phyloP scores from a whole-genome alignment of 1,140 invertebrate genomes.

The Rhopalosiphum maidis region DNA sequence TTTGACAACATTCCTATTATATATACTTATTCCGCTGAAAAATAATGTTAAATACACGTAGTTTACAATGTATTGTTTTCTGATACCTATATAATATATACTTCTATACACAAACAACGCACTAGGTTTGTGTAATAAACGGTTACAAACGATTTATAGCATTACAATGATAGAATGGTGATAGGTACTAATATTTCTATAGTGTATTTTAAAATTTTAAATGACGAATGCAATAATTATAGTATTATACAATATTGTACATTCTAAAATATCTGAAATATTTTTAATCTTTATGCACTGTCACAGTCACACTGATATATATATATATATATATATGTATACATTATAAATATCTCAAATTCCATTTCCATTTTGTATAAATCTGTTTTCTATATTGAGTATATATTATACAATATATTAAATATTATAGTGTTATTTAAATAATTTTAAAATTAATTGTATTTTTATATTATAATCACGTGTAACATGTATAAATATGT shows the following conservation, averaged over 20 bases:
- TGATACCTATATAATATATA: too few relatives aligned
- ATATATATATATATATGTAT: too few relatives aligned
- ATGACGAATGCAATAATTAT: neutral
- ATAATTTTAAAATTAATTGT: too few relatives aligned
- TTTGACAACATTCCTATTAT: neutral
- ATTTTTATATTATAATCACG: too few relatives aligned
- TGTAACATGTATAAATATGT: too few relatives aligned
- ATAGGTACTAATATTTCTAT: neutral
- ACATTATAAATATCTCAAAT: too few relatives aligned
- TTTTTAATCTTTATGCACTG: neutral
- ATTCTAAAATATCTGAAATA: neutral
- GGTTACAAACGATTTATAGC: neutral
- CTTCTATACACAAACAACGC: too few relatives aligned
- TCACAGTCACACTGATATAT: too few relatives aligned
- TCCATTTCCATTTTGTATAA: too few relatives aligned
- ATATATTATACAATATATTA: too few relatives aligned
- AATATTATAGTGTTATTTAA: too few relatives aligned
- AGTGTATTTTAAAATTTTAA: neutral
- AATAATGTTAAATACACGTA: neutral
- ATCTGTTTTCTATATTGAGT: too few relatives aligned
- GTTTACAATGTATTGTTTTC: neutral
- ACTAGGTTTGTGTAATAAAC: neutral
- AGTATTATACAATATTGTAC: neutral
- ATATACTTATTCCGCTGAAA: neutral
- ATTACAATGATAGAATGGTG: neutral